A percentile compares a stretch with the other conserved stretches of the same genome.
Evolutionary conservation across 1,140 invertebrate species (phyloP).

Genomic region (Cydia fagiglandana): DNA sequence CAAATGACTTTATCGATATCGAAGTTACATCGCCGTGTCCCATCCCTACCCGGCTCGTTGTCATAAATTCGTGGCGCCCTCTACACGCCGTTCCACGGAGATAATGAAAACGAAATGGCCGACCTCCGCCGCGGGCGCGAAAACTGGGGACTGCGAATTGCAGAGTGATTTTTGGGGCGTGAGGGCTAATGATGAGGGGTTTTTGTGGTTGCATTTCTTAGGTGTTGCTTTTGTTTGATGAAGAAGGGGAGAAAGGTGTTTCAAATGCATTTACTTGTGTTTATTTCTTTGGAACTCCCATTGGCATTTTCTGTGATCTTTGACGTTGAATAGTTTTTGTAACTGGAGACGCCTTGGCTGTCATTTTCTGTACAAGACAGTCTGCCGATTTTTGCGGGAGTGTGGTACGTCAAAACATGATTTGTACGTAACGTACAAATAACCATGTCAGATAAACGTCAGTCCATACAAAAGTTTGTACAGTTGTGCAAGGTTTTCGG

Average conservation of each 20-base stretch:
- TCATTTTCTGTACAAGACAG: no score
- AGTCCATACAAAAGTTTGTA: no score
- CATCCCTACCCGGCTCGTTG: slow-evolving; percentile 33
- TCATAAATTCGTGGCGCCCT: slow-evolving; percentile 46
- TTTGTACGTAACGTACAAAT: no score
- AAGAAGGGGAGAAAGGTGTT: neutral
- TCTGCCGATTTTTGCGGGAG: no score
- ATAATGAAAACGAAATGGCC: slow-evolving; percentile 64
- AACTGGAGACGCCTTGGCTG: no score
- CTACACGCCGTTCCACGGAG: slow-evolving; percentile 42
- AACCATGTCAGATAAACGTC: no score
- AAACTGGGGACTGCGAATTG: slow-evolving; percentile 38
- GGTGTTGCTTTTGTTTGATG: slow-evolving; percentile 1
- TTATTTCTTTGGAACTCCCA: no score
- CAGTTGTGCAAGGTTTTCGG: no score
- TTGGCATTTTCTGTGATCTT: no score
- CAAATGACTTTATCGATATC: neutral
- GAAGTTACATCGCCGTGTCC: neutral
- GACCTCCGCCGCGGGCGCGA: slow-evolving; percentile 32
- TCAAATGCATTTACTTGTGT: no score
- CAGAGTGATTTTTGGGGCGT: slow-evolving; percentile 28
- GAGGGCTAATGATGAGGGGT: neutral
- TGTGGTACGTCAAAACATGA: no score
- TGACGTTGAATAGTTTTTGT: no score
- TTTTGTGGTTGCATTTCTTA: slow-evolving; percentile 10